Evolutionary conservation across 2,888 invertebrate genomes (phyloP).

Genomic region (Thereva unica): DNA sequence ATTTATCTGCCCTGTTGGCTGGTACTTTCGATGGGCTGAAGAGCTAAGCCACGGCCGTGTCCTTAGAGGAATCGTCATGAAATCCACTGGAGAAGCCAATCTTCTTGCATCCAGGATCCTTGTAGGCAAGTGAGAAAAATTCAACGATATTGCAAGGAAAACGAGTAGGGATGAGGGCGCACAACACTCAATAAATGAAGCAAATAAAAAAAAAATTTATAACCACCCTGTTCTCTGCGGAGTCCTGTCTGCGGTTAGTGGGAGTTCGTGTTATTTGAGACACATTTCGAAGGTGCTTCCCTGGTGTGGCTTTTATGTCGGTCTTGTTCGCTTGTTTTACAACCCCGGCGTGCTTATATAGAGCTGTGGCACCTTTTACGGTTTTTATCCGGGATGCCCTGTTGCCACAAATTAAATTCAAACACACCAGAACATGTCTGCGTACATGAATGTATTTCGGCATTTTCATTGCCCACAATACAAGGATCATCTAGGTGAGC

Average conservation of each 20-base stretch:
- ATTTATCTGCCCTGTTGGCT: background rate
- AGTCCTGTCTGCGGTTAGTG: slow-evolving; percentile 15
- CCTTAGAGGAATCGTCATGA: background rate
- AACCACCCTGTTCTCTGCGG: slow-evolving; percentile 17
- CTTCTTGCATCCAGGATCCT: background rate
- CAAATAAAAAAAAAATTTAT: slow-evolving; percentile 33
- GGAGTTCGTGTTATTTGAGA: slow-evolving; percentile 14
- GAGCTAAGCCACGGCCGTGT: background rate
- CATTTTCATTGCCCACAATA: no score
- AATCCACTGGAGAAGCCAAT: slow-evolving; percentile 3
- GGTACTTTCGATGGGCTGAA: no score
- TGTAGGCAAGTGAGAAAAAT: slow-evolving; percentile 4
- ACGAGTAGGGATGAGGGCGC: background rate
- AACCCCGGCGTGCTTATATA: slow-evolving; percentile 8
- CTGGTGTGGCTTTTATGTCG: slow-evolving; percentile 25
- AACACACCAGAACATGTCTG: background rate
- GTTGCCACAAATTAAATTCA: slow-evolving; percentile 25
- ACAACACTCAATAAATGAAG: slow-evolving; percentile 32
- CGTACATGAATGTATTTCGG: no score
- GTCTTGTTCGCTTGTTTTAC: slow-evolving; percentile 27
- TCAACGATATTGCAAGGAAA: slow-evolving; percentile 9
- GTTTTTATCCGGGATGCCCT: slow-evolving; percentile 17
- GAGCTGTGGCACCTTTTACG: slow-evolving; percentile 21
- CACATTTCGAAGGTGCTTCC: slow-evolving; percentile 27
- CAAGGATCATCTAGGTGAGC: no score